Percentiles rank a stretch among this genome's conserved stretches.
Conservation (phyloP, 1,140 invertebrate genomes). For the Aphidius ervi region DNA sequence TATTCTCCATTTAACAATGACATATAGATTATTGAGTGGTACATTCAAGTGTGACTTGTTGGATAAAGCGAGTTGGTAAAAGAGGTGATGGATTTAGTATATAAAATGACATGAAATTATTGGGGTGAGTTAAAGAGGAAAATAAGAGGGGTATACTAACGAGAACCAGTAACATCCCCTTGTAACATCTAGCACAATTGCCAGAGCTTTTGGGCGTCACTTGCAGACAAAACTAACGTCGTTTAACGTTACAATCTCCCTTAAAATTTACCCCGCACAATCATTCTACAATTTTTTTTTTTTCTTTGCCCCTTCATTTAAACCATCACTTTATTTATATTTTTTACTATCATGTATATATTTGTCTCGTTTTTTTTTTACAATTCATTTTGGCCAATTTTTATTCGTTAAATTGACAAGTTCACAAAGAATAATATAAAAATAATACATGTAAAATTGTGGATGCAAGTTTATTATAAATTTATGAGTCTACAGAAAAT, state of each 20-base stretch:
- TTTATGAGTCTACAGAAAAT: conserved; percentile 22
- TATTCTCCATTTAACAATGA: neutral
- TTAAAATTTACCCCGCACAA: conserved; percentile 21
- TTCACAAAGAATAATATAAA: conserved; percentile 3
- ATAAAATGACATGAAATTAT: conserved; percentile 16
- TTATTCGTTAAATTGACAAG: conserved; percentile 19
- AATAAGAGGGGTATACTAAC: conserved; percentile 35
- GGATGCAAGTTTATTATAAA: conserved; percentile 1
- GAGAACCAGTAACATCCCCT: conserved; percentile 37
- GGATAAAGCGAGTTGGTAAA: conserved; percentile 7
- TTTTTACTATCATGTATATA: conserved; percentile 1
- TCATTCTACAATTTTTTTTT: conserved; percentile 10
- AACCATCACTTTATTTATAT: conserved; percentile 5
- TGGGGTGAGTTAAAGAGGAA: conserved; percentile 15
- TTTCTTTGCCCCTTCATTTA: conserved; percentile 10
- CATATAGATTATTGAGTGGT: neutral
- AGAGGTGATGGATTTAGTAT: conserved; percentile 18
- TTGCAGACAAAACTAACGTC: conserved; percentile 38
- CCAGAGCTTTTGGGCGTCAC: conserved; percentile 38
- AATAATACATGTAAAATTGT: neutral
- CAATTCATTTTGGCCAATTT: conserved; percentile 17
- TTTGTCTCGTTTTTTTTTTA: conserved; percentile 13
- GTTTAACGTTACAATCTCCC: conserved; percentile 29
- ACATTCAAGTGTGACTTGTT: conserved; percentile 24
- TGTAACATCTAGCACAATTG: conserved; percentile 21